A percentile compares a stretch with the other conserved stretches of the same genome.
Evolutionary conservation across 2,113 vertebrate species (phyloP).

Genomic region (Oostethus manadensis): DNA sequence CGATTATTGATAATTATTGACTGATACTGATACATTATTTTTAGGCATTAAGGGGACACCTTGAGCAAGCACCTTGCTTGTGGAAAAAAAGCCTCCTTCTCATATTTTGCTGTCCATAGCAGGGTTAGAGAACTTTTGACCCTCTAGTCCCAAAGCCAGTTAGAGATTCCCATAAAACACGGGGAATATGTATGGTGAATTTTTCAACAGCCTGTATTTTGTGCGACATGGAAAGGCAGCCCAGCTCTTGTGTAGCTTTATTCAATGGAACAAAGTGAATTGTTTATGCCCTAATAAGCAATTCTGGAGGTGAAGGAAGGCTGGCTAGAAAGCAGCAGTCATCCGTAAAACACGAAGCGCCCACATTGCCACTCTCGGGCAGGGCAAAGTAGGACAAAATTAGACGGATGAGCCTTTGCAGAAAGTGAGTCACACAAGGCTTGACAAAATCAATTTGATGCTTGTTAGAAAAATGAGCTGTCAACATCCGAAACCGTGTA

Average conservation of each 20-base stretch:
- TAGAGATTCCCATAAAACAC: no score
- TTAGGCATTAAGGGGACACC: no score
- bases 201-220: no score
- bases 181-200: no score
- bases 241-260: conserved; percentile 3
- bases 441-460: conserved; percentile 46
- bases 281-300: conserved; percentile 46
- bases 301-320: conserved; percentile 7
- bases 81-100: no score
- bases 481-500: conserved; percentile 22
- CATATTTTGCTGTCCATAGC: no score
- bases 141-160: no score
- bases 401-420: not conserved
- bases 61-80: no score
- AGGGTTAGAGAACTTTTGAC: no score
- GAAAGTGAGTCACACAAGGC: conserved; percentile 34
- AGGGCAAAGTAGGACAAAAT: conserved; percentile 28
- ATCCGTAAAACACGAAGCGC: conserved; percentile 8
- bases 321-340: not conserved
- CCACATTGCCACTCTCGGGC: conserved; percentile 10
- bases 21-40: no score
- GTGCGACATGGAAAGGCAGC: no score
- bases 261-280: conserved; percentile 26
- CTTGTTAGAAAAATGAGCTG: conserved; percentile 39
- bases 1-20: no score